Percentiles rank a stretch among this genome's conserved stretches.
Conservation (phyloP, 1,140 invertebrate species). For the Dreissena polymorpha region DNA sequence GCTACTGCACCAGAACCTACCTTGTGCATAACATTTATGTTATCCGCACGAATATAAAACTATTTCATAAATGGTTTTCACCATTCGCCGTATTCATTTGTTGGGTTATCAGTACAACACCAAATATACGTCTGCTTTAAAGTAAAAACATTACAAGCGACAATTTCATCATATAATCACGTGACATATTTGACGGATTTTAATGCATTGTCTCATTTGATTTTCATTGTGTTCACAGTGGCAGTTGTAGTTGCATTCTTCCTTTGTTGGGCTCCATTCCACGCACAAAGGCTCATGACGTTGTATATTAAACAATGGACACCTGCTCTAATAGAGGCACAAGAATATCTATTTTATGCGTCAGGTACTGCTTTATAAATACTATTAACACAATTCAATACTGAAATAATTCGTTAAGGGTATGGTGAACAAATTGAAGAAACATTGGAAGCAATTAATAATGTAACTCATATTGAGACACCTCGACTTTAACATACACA, state of each 20-base stretch:
- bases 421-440: too few relatives aligned
- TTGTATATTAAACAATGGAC: conserved; percentile 83
- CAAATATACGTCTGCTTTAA: too few relatives aligned
- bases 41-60: too few relatives aligned
- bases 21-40: too few relatives aligned
- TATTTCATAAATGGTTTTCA: too few relatives aligned
- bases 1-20: too few relatives aligned
- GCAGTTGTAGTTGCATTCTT: conserved; percentile 96
- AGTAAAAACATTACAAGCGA: background rate
- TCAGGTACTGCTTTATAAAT: conserved; percentile 64
- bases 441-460: too few relatives aligned
- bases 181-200: background rate
- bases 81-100: too few relatives aligned
- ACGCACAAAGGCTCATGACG: conserved; percentile 91
- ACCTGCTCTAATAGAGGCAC: conserved; percentile 60
- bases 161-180: background rate
- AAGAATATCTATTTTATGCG: conserved; percentile 71
- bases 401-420: too few relatives aligned
- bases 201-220: background rate
- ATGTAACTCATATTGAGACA: too few relatives aligned
- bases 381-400: background rate
- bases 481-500: too few relatives aligned
- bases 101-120: too few relatives aligned
- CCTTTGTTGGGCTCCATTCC: conserved; percentile 96
- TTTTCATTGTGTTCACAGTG: conserved; percentile 83